Conservation (phyloP, 1,140 invertebrate species). For the Cotesia vestalis region DNA sequence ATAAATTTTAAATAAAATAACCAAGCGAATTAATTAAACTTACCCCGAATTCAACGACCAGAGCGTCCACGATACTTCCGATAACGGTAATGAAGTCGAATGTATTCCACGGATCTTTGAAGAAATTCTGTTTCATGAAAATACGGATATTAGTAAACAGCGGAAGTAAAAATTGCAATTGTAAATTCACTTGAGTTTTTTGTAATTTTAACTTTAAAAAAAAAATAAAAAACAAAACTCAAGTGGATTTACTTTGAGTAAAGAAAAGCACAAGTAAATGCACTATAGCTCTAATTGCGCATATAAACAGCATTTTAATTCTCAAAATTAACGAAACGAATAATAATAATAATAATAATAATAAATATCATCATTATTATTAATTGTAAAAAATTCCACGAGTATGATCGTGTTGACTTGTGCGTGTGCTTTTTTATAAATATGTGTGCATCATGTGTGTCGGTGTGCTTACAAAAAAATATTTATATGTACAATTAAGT, state of each 20-base stretch:
- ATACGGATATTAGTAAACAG: conserved; percentile 36
- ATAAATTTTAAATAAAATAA: no score
- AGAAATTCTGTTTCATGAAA: conserved; percentile 91
- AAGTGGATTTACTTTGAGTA: background rate
- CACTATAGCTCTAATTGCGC: conserved; percentile 7
- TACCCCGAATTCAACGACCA: conserved; percentile 98
- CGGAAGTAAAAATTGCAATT: no score
- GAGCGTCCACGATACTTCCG: conserved; percentile 97
- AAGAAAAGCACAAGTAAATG: conserved; percentile 20
- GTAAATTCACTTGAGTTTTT: conserved; percentile 21
- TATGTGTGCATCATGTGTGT: conserved; percentile 28
- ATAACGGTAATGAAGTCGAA: conserved; percentile 99
- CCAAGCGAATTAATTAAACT: conserved; percentile 61
- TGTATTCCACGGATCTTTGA: conserved; percentile 99
- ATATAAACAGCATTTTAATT: conserved; percentile 11
- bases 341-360: background rate
- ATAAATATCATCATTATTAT: background rate
- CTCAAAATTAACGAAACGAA: background rate
- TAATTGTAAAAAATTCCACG: background rate
- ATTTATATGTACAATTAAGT: background rate
- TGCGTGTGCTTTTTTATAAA: conserved; percentile 27
- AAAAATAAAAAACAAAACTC: no score
- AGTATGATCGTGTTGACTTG: conserved; percentile 22
- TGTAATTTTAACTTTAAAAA: conserved; percentile 1
- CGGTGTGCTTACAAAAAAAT: conserved; percentile 27